Evolutionary conservation across 2,113 vertebrate species (phyloP), one percentile per base, ranked within the genome.

Genomic region (Lepus europaeus): DNA sequence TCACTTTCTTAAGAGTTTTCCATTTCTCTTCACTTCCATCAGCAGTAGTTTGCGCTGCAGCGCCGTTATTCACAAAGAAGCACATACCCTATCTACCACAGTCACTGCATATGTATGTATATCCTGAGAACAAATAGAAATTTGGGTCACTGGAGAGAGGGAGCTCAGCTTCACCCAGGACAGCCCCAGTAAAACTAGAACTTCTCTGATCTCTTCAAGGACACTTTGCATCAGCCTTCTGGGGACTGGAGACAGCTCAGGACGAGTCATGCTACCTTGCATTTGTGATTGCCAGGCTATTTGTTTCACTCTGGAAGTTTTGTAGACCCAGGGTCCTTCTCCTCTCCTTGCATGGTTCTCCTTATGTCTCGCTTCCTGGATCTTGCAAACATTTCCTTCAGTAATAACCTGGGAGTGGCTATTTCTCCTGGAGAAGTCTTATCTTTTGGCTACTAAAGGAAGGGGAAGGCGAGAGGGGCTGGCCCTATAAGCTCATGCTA

Each of bases 401-500:
- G 82, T 72, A 96, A 72, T 91, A 95, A 96, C 63, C 69, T 89
- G 80, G 86, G 96, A 93, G 91, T 95, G 93, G 79, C 91, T 96
- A 64, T 97, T 97, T 96, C 96, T 97, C 79, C 97, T 97, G 97
- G 93, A 88, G 51, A 82, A 74, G 78, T 87, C 79, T 92, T 97
- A 96, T 96, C 96, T 97, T 95, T 95, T 96, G 89, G 64, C 93
- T 94, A n/a, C 64, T 29, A 12, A 88, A 73, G 76, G 91, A 90
- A 92, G 69, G 89, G 89, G 93, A 97, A 92, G 56, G 70, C 64
- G 19, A 96, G 86, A 95, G 70, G 51, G 74, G 73, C 64, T 95
- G 79, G 73, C 82, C 76, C 74, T 89, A 19, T 93, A 69, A 31
- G 45, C 27, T 88, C 78, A 90, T 51, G 69, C 64, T 95, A 82